phyloP scores from a whole-genome alignment of 2,113 vertebrate species.

The Cyrtonyx montezumae region DNA sequence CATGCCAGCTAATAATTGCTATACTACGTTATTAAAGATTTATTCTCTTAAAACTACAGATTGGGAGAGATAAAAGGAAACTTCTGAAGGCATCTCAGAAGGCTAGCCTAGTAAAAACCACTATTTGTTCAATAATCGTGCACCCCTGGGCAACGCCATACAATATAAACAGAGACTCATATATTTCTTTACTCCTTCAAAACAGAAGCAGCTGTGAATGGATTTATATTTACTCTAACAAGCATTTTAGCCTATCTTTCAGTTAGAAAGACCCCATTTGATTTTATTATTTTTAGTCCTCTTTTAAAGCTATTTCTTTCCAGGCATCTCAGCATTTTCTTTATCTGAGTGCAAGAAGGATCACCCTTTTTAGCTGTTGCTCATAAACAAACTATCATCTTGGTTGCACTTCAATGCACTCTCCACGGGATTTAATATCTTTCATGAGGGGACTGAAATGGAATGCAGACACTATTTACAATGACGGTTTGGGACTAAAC shows the following conservation, averaged over 20 bases:
- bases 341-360: not conserved
- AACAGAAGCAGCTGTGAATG: conserved; percentile 1
- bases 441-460: not conserved
- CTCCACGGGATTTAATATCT: not conserved
- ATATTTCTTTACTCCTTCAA: conserved; percentile 4
- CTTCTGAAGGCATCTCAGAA: not conserved
- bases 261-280: conserved; percentile 17
- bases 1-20: not conserved
- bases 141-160: conserved; percentile 6
- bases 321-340: conserved; percentile 26
- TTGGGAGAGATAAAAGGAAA: not conserved
- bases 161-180: not conserved
- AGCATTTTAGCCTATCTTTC: conserved; percentile 32
- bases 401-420: conserved; percentile 28
- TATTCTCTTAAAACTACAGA: not conserved
- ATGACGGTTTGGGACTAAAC: conserved; percentile 4
- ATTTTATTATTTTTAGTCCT: conserved; percentile 31
- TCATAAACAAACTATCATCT: conserved; percentile 50
- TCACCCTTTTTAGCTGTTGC: conserved; percentile 31
- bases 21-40: not conserved
- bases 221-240: conserved; percentile 34
- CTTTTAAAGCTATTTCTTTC: conserved; percentile 22
- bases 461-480: conserved; percentile 21
- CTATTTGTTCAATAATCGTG: not conserved
- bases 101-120: conserved; percentile 4